Evolutionary conservation across 1,140 invertebrate genomes (phyloP).

Genomic region (Adelges cooleyi): DNA sequence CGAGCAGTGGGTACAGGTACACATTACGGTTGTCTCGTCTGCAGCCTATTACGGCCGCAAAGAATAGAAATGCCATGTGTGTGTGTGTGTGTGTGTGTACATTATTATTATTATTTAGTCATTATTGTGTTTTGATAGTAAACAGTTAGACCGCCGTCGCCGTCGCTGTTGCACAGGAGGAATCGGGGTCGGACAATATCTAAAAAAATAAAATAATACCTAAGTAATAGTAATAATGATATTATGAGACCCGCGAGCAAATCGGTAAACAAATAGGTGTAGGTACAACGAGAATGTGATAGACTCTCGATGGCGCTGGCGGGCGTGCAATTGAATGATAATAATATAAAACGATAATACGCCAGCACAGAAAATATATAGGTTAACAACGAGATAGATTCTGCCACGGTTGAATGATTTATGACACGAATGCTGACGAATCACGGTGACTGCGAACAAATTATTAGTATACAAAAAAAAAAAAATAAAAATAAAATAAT

Average conservation of each 20-base stretch:
- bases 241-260: conserved; percentile 1
- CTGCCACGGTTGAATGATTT: conserved; percentile 21
- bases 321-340: not conserved
- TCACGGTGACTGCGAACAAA: conserved; percentile 19
- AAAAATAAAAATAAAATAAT: too few relatives aligned
- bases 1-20: too few relatives aligned
- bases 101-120: not conserved
- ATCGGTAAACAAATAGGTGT: conserved; percentile 17
- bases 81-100: conserved; percentile 2
- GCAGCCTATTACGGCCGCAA: not conserved
- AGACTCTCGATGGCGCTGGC: not conserved
- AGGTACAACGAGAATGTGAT: conserved; percentile 24
- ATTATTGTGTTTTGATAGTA: conserved; percentile 4
- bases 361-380: conserved; percentile 20
- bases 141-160: not conserved
- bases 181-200: not conserved
- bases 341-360: not conserved
- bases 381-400: conserved; percentile 20
- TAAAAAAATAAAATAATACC: too few relatives aligned
- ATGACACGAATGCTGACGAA: conserved; percentile 14
- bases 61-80: not conserved
- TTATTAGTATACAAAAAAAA: not conserved
- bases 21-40: not conserved
- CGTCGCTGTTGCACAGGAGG: not conserved
- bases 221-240: too few relatives aligned